Evolutionary conservation across 1,140 invertebrate species (phyloP), one percentile per base, ranked within the genome.

Genomic region (Chrysopa pallens): DNA sequence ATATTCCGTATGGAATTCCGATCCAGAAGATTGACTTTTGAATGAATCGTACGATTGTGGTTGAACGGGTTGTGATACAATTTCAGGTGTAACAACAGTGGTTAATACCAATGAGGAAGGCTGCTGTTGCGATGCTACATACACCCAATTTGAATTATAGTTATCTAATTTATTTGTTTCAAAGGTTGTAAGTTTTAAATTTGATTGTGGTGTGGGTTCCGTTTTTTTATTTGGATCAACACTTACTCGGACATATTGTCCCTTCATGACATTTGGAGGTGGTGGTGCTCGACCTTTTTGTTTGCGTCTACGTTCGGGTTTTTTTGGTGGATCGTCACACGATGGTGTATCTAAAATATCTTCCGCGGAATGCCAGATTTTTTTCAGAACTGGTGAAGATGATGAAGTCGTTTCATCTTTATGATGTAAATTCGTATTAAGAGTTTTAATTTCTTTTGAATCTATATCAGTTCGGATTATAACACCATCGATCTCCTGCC

Each of bases 321-420:
- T 42, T 39, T 52, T 52, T 8, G 58, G 58, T 6, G 48, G 36
- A 28, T 48, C 48, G 40, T 17, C 35, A 6, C 8, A 17, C 7
- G 27, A 4, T 31, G 7, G 8, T 42, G 6, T 40, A 8, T 46
- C 50, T 29, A 58, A 42, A 12, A 59, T 36, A 47, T 57, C 51
- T 37, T 59, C 58, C 27, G 53, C 53, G 4, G 55, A 58, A 42
- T 50, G 54, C 52, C 56, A 58, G 3, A 57, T 44, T 44, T 59
- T 59, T 38, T 48, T 50, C 36, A 57, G 44, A 23, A 23, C 17
- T 5, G 17, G 17, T 5, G 17, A 23, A 23, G 17, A 23, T 5
- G 17, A 23, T 6, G 42, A 39, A 9, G 44, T 40, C 11, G 47
- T 37, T 12, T 33, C 40, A 15, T 37, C 37, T 33, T 33, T 33